A percentile compares a stretch with the other conserved stretches of the same genome.
Evolutionary conservation across 1,140 invertebrate species (phyloP).

Genomic region (Hyphantria cunea): DNA sequence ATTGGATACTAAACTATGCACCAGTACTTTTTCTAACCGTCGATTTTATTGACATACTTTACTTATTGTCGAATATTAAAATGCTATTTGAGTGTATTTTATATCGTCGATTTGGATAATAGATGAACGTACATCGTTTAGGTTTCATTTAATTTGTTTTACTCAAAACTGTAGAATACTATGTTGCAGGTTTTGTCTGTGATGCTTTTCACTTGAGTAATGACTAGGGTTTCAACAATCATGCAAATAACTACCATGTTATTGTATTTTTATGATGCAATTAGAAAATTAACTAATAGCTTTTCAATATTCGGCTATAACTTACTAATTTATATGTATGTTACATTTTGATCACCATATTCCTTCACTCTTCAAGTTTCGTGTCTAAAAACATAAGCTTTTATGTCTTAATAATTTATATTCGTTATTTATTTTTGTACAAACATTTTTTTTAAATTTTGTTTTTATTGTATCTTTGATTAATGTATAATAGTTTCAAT

Average conservation of each 20-base stretch:
- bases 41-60: conserved; percentile 28
- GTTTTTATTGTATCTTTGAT: conserved; percentile 35
- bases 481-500: conserved; percentile 34
- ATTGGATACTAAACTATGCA: conserved; percentile 57
- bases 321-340: too few relatives aligned
- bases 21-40: conserved; percentile 50
- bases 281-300: neutral
- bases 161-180: too few relatives aligned
- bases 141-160: too few relatives aligned
- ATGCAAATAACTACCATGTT: too few relatives aligned
- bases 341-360: too few relatives aligned
- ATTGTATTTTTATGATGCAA: neutral
- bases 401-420: too few relatives aligned
- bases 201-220: too few relatives aligned
- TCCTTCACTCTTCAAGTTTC: too few relatives aligned
- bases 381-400: too few relatives aligned
- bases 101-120: too few relatives aligned
- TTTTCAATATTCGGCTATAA: conserved; percentile 4
- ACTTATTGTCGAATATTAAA: conserved; percentile 32
- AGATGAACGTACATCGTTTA: neutral
- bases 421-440: conserved; percentile 59
- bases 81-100: neutral
- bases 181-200: too few relatives aligned
- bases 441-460: conserved; percentile 45
- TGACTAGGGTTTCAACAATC: too few relatives aligned